These are phyloP conservation scores for Athalia cordata DNA, from an alignment of 2,888 invertebrate species.

Conservation along the genomic window DNA sequence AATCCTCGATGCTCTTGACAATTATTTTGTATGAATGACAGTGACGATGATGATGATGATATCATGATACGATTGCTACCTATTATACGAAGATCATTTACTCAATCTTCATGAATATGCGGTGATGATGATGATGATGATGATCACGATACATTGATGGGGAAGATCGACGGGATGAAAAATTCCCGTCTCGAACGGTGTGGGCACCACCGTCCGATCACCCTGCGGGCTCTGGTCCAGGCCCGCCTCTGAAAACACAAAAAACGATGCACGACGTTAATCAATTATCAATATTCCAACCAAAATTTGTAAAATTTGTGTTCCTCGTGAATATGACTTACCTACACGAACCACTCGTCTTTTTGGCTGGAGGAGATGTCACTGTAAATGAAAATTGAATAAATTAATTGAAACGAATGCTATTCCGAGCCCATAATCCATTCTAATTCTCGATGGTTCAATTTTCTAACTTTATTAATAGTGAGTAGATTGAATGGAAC, in stretches of 20 bases:
- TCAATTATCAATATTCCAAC: neutral
- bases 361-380: slow-evolving; percentile 81
- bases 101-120: slow-evolving; percentile 1
- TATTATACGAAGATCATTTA: slow-evolving; percentile 1
- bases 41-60: slow-evolving; percentile 35
- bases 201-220: slow-evolving; percentile 74
- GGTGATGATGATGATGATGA: slow-evolving; percentile 42
- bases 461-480: neutral
- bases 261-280: slow-evolving; percentile 10
- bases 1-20: neutral
- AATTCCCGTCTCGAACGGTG: slow-evolving; percentile 61
- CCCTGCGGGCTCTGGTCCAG: slow-evolving; percentile 79
- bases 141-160: slow-evolving; percentile 7
- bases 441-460: neutral
- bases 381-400: slow-evolving; percentile 62
- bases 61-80: slow-evolving; percentile 46
- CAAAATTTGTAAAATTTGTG: too few species aligned
- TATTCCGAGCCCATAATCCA: neutral
- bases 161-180: slow-evolving; percentile 17
- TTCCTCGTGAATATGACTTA: too few species aligned
- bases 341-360: slow-evolving; percentile 94
- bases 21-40: neutral
- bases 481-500: too few species aligned
- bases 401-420: neutral
- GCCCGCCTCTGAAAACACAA: slow-evolving; percentile 74